phyloP scores from a whole-genome alignment of 2,888 invertebrate genomes.

The Aleiodes alternator region DNA sequence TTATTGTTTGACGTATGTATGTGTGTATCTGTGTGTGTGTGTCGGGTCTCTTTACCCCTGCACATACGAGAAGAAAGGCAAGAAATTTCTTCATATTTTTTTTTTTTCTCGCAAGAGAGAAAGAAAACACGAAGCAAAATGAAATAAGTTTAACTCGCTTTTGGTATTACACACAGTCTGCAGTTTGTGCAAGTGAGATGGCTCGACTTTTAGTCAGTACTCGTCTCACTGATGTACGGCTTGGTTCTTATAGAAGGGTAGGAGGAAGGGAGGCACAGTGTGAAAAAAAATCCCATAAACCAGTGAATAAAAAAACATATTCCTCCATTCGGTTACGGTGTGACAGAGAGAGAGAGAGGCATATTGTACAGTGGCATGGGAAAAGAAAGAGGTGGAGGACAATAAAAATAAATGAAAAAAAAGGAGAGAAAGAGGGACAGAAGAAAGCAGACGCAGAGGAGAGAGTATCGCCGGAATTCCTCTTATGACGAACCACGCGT shows the following conservation, averaged over 20 bases:
- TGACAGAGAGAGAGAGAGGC: constrained; percentile 20
- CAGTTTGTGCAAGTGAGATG: constrained; percentile 54
- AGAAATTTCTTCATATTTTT: constrained; percentile 14
- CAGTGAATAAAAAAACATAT: constrained; percentile 69
- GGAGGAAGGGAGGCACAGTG: constrained; percentile 58
- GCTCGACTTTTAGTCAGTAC: constrained; percentile 60
- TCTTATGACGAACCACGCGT: constrained; percentile 74
- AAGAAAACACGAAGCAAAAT: constrained; percentile 43
- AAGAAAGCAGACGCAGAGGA: constrained; percentile 49
- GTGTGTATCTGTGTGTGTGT: constrained; percentile 46
- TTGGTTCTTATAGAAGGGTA: constrained; percentile 52
- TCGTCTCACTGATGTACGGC: constrained; percentile 73
- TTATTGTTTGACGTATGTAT: constrained; percentile 61
- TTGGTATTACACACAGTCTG: constrained; percentile 36
- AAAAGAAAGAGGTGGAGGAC: constrained; percentile 38
- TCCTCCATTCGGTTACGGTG: constrained; percentile 65
- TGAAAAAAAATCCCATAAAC: constrained; percentile 75
- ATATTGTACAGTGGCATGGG: constrained; percentile 43
- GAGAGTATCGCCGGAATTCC: constrained; percentile 73
- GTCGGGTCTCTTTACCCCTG: constrained; percentile 38
- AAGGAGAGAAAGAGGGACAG: constrained; percentile 39
- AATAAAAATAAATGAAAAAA: constrained; percentile 40
- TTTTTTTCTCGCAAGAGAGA: constrained; percentile 8
- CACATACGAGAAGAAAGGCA: constrained; percentile 4
- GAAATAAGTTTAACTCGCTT: constrained; percentile 7